These are phyloP conservation scores for Drosophila parthenogenetica DNA, from an alignment of 2,888 invertebrate species.

Conservation along the genomic window DNA sequence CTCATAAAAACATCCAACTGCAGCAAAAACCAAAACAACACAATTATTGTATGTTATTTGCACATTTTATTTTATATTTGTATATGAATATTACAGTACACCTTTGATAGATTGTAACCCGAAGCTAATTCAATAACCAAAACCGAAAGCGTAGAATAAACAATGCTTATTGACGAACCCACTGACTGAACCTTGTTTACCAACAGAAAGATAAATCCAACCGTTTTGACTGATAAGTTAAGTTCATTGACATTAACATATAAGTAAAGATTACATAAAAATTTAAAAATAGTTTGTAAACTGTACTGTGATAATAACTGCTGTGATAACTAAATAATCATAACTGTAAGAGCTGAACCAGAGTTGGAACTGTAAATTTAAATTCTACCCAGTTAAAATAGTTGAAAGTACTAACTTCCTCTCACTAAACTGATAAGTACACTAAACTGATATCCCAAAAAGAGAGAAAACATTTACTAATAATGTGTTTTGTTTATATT, in stretches of 20 bases:
- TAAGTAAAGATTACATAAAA: slow-evolving; percentile 9
- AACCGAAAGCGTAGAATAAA: not conserved
- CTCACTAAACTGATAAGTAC: slow-evolving; percentile 33
- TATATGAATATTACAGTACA: slow-evolving; percentile 27
- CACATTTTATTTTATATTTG: slow-evolving; percentile 35
- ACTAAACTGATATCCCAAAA: slow-evolving; percentile 1
- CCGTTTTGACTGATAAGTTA: slow-evolving; percentile 1
- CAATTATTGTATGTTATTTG: slow-evolving; percentile 59
- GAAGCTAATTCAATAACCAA: not conserved
- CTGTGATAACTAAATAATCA: slow-evolving; percentile 36
- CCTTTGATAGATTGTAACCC: slow-evolving; percentile 40
- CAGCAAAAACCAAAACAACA: slow-evolving; percentile 35
- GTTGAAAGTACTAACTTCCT: slow-evolving; percentile 48
- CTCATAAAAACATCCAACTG: slow-evolving; percentile 34
- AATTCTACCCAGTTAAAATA: slow-evolving; percentile 34
- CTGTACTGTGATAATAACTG: slow-evolving; percentile 8
- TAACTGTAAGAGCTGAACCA: slow-evolving; percentile 35
- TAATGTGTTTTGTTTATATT: slow-evolving; percentile 51
- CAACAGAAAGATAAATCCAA: not conserved
- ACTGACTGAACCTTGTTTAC: not conserved
- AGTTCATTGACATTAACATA: not conserved
- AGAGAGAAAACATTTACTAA: slow-evolving; percentile 48
- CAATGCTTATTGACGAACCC: not conserved
- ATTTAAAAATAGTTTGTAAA: slow-evolving; percentile 6
- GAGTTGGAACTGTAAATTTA: slow-evolving; percentile 58